A percentile compares a stretch with the other conserved stretches of the same genome.
Evolutionary conservation across 1,140 invertebrate genomes (phyloP).

Genomic region (Drosophila bocqueti): DNA sequence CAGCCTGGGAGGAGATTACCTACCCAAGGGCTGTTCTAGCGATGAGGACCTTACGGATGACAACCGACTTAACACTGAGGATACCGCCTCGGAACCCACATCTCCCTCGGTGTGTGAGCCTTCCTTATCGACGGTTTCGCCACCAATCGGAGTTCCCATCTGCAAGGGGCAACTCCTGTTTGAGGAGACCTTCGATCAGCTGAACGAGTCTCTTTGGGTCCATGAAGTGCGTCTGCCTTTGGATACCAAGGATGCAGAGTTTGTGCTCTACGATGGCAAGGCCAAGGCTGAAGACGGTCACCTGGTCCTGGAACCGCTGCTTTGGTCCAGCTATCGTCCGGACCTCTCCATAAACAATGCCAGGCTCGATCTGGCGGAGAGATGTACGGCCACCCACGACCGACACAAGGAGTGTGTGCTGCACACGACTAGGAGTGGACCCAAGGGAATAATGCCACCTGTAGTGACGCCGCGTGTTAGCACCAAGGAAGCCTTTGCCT

Average conservation of each 20-base stretch:
- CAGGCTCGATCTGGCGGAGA: conserved; percentile 56
- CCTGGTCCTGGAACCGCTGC: conserved; percentile 51
- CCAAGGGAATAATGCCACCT: conserved; percentile 63
- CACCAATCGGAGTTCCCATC: conserved; percentile 9
- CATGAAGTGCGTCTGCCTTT: conserved; percentile 66
- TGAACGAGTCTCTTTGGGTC: conserved; percentile 68
- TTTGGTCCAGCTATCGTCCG: conserved; percentile 66
- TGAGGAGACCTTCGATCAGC: conserved; percentile 65
- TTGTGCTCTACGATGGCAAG: conserved; percentile 67
- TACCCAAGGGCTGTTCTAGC: conserved; percentile 36
- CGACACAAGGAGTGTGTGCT: conserved; percentile 51
- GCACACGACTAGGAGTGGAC: conserved; percentile 54
- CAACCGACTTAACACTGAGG: not conserved
- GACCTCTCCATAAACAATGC: conserved; percentile 53
- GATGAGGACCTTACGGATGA: conserved; percentile 12
- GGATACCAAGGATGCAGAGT: conserved; percentile 67
- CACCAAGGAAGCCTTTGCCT: conserved; percentile 68
- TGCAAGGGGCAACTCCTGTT: conserved; percentile 73
- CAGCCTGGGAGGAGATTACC: conserved; percentile 32
- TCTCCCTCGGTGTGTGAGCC: conserved; percentile 11
- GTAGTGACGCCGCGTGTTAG: conserved; percentile 56
- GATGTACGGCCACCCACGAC: conserved; percentile 67
- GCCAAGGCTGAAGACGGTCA: conserved; percentile 42
- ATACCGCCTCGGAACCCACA: not conserved
- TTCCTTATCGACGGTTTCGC: not conserved